These are phyloP conservation scores for Idaea biselata DNA, from an alignment of 2,888 invertebrate genomes.

Conservation along the genomic window DNA sequence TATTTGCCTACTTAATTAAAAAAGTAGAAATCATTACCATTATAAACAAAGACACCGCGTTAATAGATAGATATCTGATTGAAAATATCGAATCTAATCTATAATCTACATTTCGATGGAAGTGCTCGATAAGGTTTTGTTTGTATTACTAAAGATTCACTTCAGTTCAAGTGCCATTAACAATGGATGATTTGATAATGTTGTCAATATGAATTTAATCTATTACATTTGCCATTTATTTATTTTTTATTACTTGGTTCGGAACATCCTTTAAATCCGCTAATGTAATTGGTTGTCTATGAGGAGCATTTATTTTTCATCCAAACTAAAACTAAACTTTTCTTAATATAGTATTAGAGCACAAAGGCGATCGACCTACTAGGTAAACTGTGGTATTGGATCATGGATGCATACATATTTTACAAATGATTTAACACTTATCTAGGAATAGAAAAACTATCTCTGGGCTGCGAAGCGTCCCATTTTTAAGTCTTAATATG, in stretches of 20 bases:
- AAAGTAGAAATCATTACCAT: background rate
- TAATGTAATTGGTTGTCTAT: background rate
- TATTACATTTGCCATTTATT: too few species aligned
- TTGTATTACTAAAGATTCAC: background rate
- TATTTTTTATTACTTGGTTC: background rate
- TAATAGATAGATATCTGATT: slow-evolving; percentile 2
- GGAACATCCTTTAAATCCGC: background rate
- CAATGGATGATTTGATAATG: background rate
- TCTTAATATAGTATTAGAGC: too few species aligned
- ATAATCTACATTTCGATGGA: background rate
- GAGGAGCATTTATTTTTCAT: background rate
- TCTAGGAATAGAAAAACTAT: too few species aligned
- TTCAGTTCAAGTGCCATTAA: background rate
- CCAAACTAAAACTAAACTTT: background rate
- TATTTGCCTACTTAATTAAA: background rate
- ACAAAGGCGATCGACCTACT: too few species aligned
- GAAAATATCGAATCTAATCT: background rate
- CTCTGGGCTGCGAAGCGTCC: too few species aligned
- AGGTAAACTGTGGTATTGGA: too few species aligned
- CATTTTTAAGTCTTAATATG: too few species aligned
- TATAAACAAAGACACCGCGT: background rate
- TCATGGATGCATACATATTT: too few species aligned
- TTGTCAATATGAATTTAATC: background rate
- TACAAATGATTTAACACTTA: too few species aligned
- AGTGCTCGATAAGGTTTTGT: background rate